A percentile compares a stretch with the other conserved stretches of the same genome.
These are phyloP conservation scores for Falco concolor DNA, from an alignment of 2,797 vertebrate genomes.

Conservation along the genomic window DNA sequence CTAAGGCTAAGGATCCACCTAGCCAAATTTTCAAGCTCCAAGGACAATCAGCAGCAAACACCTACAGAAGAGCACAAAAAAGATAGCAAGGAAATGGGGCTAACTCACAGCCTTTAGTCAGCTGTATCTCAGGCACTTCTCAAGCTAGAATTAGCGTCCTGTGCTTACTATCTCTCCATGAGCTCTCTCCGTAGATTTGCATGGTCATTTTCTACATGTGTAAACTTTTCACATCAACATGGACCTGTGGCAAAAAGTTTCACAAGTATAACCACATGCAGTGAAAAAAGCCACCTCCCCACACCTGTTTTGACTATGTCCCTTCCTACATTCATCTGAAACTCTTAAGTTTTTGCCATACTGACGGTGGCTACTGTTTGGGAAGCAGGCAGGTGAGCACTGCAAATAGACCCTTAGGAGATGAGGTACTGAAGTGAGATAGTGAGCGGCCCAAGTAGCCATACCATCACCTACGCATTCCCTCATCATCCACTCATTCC, in stretches of 20 bases:
- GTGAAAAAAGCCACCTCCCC: background rate
- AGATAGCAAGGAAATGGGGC: background rate
- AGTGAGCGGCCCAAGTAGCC: background rate
- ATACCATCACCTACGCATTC: background rate
- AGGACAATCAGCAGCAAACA: background rate
- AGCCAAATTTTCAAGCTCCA: background rate
- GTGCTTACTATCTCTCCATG: background rate
- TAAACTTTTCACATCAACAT: background rate
- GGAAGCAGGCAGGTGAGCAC: background rate
- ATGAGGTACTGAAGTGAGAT: background rate
- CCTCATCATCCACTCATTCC: background rate
- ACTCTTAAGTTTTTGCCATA: background rate
- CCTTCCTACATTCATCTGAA: background rate
- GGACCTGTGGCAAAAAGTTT: background rate
- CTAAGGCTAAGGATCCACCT: background rate
- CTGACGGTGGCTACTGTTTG: background rate
- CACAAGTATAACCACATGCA: background rate
- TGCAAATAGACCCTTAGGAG: background rate
- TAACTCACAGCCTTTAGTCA: background rate
- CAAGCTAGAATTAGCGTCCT: background rate
- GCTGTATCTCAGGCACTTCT: background rate
- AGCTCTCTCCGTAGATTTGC: background rate
- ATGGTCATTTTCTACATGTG: background rate
- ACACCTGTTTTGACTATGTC: background rate
- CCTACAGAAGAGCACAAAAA: background rate